Evolutionary conservation across 2,797 vertebrate species (phyloP), one percentile per base, ranked within the genome.

Genomic region (Leucoraja ocellata): DNA sequence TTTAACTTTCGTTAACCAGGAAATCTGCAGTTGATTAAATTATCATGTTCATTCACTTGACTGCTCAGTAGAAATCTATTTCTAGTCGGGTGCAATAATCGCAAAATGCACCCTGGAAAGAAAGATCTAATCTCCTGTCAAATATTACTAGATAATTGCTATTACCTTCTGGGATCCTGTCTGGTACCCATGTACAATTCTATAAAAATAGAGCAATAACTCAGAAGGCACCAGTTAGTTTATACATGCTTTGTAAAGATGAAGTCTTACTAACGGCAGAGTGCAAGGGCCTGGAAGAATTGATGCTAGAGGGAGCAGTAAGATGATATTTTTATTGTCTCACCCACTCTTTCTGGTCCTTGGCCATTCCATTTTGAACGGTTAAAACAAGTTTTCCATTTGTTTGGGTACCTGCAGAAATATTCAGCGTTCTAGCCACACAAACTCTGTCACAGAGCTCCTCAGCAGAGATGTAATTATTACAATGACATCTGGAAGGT

Each of bases 371-470:
- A 93, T 94, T 93, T 74, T 93, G 95, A 93, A 97, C 32, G 84
- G 93, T 96, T 94, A 99, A 96, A 63, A 97, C 94, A 86, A 99
- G 95, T 93, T 97, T 95, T 84, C 96, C 96, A 21, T 97, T 95
- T 93, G 95, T 91, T 1, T 95, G 95, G 90, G 97, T 94, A 71
- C 94, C 95, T 94, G 97, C 96, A 36, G 96, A 97, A 93, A 99
- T 94, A 9, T 93, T 96, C 0, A 97, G 97, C 32, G 96, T 96
- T 91, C 94, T 96, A 94, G 97, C 96, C 94, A 98, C 94, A 94
- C 98, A 99, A 25, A 96, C 96, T 0, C 95, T 94, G 93, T 98
- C 96, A 94, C 98, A 99, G 32, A 99, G 96, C 94, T 99, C 98
- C 95, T 99, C 98, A 0, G 96, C 96, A 2, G 98, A 98, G 91